Conservation (phyloP, 2,888 invertebrate genomes). For the Rhagonycha fulva region DNA sequence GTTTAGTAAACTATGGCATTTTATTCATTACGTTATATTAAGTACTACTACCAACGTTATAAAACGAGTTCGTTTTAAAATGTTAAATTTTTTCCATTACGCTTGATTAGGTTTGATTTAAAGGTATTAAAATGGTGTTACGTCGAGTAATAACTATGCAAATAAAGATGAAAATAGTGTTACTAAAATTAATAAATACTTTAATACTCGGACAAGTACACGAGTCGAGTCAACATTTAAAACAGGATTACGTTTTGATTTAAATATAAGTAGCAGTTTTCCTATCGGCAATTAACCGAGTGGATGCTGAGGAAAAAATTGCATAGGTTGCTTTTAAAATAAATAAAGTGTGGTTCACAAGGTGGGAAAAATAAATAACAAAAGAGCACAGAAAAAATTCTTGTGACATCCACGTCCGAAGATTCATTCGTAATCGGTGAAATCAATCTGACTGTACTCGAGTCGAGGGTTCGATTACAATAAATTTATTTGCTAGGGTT, state of each 20-base stretch:
- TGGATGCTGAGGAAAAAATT: background rate
- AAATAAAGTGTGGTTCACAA: background rate
- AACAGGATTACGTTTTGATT: constrained; percentile 26
- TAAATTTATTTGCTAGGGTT: background rate
- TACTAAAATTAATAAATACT: constrained; percentile 41
- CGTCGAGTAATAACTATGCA: constrained; percentile 29
- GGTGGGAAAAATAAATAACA: background rate
- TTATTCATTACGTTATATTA: background rate
- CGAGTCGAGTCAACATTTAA: constrained; percentile 40
- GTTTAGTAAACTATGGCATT: background rate
- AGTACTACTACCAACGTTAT: background rate
- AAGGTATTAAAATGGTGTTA: constrained; percentile 24
- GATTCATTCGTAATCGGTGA: background rate
- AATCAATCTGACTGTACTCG: background rate
- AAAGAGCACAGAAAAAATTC: background rate
- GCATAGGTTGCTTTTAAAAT: background rate
- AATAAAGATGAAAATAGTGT: constrained; percentile 38
- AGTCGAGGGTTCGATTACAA: background rate
- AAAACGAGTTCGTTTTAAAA: background rate
- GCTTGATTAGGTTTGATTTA: constrained; percentile 13
- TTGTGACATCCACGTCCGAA: background rate
- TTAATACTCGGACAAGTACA: constrained; percentile 37
- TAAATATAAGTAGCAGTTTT: background rate
- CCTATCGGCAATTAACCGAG: background rate
- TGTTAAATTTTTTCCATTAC: constrained; percentile 1